Evolutionary conservation across 1,140 invertebrate genomes (phyloP), one percentile per base, ranked within the genome.

Genomic region (Oedothorax gibbosus): DNA sequence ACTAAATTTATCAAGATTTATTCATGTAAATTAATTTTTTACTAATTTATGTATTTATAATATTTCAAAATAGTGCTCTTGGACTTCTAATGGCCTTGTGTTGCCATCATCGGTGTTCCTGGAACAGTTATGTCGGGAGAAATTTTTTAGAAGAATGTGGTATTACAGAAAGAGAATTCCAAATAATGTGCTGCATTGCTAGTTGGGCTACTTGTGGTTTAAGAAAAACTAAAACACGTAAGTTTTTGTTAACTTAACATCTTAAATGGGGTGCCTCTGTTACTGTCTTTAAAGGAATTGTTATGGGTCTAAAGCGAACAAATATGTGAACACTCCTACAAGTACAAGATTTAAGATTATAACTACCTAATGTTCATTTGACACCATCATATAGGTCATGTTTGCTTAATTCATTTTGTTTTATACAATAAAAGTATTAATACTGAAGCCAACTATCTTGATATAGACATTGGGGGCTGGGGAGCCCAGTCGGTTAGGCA

Each of bases 181-280:
- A 93, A 80, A 91, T 95, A 51, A 92, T 97, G 86, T 93, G 93
- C 76, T 94, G 94, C 81, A 92, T 97, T 69, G 93, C 94, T 10
- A 95, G 95, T 88, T 97, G 95, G 96, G 95, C 95, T 0, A 95
- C 95, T 20, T 96, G 95, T 90, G 94, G 95, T 7, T 91, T 91
- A 60, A 93, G 81, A 50, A 84, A 84, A n/a, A n/a, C n/a, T n/a
- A n/a, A n/a, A 57, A 56, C 51, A 50, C 11, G 71, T 81, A 71
- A 81, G n/a, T n/a, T 14, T 71, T 71, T 66, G 7, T 20, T 66
- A 11, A 66, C 12, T 60, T 60, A n/a, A 60, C 57, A 14, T 11
- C 3, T 60, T 35, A 35, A 35, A 35, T 1, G 35, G 35, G 35
- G 35, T 35, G 1, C 2, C 2, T 35, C 35, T 2, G 35, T 35